Conservation (phyloP, 1,140 invertebrate genomes). For the Sinella curviseta region DNA sequence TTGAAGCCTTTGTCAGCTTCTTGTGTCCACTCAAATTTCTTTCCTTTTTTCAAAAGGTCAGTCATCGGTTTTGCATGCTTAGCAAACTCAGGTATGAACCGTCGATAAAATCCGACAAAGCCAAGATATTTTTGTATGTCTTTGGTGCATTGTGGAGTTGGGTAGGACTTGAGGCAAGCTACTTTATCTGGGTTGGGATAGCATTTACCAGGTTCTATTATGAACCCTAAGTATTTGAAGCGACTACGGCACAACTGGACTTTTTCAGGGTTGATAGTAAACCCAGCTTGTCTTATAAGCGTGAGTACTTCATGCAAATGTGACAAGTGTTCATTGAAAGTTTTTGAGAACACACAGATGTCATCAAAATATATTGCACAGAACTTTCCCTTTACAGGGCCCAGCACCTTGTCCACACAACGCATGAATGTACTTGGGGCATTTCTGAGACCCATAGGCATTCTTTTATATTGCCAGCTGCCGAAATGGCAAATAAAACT, state of each 20-base stretch:
- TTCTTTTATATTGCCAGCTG: slow-evolving; percentile 49
- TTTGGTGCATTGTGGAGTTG: slow-evolving; percentile 50
- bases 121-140: slow-evolving; percentile 56
- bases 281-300: slow-evolving; percentile 14
- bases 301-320: slow-evolving; percentile 35
- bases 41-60: slow-evolving; percentile 24
- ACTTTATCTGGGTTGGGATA: slow-evolving; percentile 51
- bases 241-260: slow-evolving; percentile 2
- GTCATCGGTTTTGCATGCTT: slow-evolving; percentile 38
- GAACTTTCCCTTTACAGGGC: slow-evolving; percentile 37
- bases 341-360: slow-evolving; percentile 42
- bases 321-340: slow-evolving; percentile 36
- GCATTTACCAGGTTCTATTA: slow-evolving; percentile 50
- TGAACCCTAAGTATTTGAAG: slow-evolving; percentile 51
- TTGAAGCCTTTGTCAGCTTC: slow-evolving; percentile 27
- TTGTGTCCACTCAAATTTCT: neutral
- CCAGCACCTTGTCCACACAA: slow-evolving; percentile 46
- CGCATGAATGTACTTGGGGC: slow-evolving; percentile 50
- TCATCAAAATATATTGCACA: slow-evolving; percentile 53
- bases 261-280: slow-evolving; percentile 38
- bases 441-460: slow-evolving; percentile 53
- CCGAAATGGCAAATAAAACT: slow-evolving; percentile 51
- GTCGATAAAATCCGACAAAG: slow-evolving; percentile 54
- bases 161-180: slow-evolving; percentile 47
- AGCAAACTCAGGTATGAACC: slow-evolving; percentile 52